These are phyloP conservation scores for Cotesia congregata DNA, from an alignment of 2,888 invertebrate genomes.

Conservation along the genomic window DNA sequence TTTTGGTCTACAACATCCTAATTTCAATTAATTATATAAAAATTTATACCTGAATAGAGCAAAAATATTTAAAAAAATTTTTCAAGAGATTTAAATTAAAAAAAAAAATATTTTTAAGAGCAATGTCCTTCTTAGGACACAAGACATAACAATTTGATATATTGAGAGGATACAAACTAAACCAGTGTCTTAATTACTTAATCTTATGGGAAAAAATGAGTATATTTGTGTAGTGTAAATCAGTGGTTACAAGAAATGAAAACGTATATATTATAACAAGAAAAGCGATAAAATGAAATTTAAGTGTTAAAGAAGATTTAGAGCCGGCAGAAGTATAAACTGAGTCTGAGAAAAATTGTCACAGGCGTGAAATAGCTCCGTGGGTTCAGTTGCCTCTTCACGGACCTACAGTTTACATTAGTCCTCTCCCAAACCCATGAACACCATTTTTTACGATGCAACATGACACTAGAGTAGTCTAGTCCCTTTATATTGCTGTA, in stretches of 20 bases:
- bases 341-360: neutral
- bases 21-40: too few species aligned
- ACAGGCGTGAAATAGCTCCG: neutral
- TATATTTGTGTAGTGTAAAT: neutral
- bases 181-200: too few species aligned
- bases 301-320: neutral
- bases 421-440: neutral
- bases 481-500: neutral
- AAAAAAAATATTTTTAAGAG: too few species aligned
- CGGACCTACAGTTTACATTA: neutral
- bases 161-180: too few species aligned
- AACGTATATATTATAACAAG: neutral
- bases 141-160: too few species aligned
- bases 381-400: neutral
- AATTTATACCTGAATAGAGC: too few species aligned
- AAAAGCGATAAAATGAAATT: neutral
- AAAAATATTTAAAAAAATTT: too few species aligned
- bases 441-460: neutral
- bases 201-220: too few species aligned
- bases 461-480: neutral
- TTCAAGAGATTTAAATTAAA: too few species aligned
- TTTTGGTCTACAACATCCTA: too few species aligned
- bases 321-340: neutral
- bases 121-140: too few species aligned
- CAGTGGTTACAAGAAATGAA: neutral